These are phyloP conservation scores for Naso thynnoides DNA, from an alignment of 2,797 vertebrate species.

Conservation along the genomic window DNA sequence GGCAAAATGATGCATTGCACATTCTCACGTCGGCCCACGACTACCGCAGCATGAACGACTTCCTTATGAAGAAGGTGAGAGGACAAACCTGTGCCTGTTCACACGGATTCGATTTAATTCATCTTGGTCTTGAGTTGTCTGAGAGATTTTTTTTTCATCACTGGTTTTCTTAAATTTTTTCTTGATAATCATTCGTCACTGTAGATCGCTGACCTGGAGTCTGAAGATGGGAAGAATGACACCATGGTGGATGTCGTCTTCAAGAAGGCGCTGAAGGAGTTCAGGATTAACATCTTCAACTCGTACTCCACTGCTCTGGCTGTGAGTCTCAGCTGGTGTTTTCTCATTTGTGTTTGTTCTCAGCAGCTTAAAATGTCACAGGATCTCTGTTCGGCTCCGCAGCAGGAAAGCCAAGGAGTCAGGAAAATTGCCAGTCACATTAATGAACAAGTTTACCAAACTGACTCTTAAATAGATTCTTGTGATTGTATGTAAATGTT, in stretches of 20 bases:
- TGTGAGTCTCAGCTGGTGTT: slow-evolving; percentile 86
- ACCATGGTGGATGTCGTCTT: slow-evolving; percentile 96
- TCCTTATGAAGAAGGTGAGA: slow-evolving; percentile 95
- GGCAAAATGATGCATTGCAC: slow-evolving; percentile 93
- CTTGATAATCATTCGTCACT: not conserved
- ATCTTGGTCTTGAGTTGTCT: no score
- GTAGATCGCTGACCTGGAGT: slow-evolving; percentile 94
- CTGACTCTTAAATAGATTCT: not conserved
- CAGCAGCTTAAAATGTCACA: no score
- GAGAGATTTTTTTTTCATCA: no score
- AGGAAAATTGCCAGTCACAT: not conserved
- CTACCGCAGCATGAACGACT: slow-evolving; percentile 97
- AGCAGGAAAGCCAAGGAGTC: not conserved
- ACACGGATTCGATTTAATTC: no score
- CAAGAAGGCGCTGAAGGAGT: slow-evolving; percentile 96
- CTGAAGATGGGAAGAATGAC: slow-evolving; percentile 95
- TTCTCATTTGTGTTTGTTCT: not conserved
- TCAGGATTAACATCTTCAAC: slow-evolving; percentile 97
- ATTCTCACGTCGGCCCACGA: slow-evolving; percentile 92
- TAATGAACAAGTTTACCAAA: not conserved
- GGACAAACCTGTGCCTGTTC: no score
- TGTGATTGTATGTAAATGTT: not conserved
- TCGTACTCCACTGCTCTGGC: slow-evolving; percentile 95
- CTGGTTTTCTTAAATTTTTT: not conserved
- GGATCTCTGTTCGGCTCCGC: not conserved